Percentiles rank a stretch among this genome's conserved stretches.
Conservation (phyloP, 2,113 vertebrate species). For the Hyaena hyaena region DNA sequence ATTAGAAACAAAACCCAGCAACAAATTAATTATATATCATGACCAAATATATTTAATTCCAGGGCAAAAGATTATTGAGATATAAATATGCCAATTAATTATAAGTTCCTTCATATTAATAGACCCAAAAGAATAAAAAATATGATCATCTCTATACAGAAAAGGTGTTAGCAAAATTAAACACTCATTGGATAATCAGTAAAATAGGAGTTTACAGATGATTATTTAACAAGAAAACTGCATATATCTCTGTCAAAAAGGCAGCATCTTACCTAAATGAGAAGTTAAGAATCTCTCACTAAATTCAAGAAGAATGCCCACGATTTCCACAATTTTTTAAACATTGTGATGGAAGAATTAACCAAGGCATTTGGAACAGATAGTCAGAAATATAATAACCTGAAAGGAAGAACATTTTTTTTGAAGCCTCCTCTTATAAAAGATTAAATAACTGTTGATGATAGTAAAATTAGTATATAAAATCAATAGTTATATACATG, state of each 20-base stretch:
- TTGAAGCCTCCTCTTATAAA: not conserved
- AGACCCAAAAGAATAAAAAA: not conserved
- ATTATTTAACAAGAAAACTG: not conserved
- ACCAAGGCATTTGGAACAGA: not conserved
- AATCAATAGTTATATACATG: not conserved
- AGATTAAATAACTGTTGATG: not conserved
- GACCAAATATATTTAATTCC: not conserved
- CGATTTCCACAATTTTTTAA: not conserved
- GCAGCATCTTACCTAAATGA: not conserved
- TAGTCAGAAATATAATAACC: not conserved
- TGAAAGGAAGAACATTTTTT: not conserved
- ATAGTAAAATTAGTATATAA: not conserved
- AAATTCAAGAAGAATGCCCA: not conserved
- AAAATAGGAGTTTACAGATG: not conserved
- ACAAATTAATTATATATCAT: not conserved
- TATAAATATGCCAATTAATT: not conserved
- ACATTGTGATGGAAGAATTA: not conserved
- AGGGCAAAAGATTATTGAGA: not conserved
- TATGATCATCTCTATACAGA: not conserved
- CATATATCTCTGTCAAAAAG: not conserved
- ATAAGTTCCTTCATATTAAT: not conserved
- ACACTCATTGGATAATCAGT: not conserved
- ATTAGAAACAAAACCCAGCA: not conserved
- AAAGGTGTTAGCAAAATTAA: not conserved
- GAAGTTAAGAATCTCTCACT: not conserved